A percentile compares a stretch with the other conserved stretches of the same genome.
These are phyloP conservation scores for Cynaeus angustus DNA, from an alignment of 2,888 invertebrate species.

Conservation along the genomic window DNA sequence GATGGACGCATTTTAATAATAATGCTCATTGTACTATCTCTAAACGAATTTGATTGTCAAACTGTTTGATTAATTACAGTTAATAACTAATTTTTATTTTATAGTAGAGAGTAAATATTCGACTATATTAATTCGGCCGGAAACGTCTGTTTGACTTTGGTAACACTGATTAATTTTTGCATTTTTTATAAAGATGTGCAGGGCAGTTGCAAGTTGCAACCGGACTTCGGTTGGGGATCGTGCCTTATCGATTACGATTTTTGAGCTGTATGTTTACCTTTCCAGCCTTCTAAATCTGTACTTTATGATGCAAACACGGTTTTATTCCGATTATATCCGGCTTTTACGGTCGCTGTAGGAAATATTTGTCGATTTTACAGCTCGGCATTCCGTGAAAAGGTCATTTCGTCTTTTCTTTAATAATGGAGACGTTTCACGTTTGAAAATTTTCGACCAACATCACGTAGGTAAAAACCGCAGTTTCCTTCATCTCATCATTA, in stretches of 20 bases:
- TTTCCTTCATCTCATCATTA: conserved; percentile 54
- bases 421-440: conserved; percentile 44
- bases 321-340: conserved; percentile 30
- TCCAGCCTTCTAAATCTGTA: conserved; percentile 24
- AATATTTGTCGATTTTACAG: conserved; percentile 20
- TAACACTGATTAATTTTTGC: conserved; percentile 3
- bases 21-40: conserved; percentile 23
- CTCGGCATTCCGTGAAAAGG: neutral
- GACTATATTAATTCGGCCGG: conserved; percentile 10
- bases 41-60: conserved; percentile 29
- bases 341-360: conserved; percentile 21
- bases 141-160: neutral
- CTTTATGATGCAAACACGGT: conserved; percentile 26
- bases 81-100: conserved; percentile 28
- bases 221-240: neutral
- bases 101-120: conserved; percentile 13
- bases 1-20: conserved; percentile 24
- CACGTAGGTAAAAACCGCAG: conserved; percentile 48
- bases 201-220: neutral
- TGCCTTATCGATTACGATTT: neutral
- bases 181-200: conserved; percentile 1
- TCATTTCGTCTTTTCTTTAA: conserved; percentile 9
- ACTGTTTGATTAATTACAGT: conserved; percentile 37
- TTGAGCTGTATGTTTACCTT: conserved; percentile 1
- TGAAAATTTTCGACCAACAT: conserved; percentile 27